Conservation (phyloP, 2,797 vertebrate species). For the Echiichthys vipera region DNA sequence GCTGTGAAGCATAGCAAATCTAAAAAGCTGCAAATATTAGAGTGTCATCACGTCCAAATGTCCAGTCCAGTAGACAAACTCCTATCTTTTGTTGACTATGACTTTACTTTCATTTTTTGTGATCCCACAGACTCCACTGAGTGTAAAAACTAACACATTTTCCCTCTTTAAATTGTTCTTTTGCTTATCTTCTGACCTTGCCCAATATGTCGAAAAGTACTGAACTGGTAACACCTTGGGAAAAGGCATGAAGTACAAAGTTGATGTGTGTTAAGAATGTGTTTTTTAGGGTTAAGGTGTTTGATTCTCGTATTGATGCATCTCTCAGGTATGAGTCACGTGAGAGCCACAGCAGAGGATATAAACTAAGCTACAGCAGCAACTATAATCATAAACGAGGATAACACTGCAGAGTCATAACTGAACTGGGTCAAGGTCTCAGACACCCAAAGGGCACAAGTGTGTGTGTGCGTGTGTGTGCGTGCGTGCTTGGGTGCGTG, state of each 20-base stretch:
- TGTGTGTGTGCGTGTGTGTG: slow-evolving; percentile 14
- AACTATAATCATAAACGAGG: slow-evolving; percentile 26
- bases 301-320: slow-evolving; percentile 3
- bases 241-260: not conserved
- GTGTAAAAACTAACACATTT: not conserved
- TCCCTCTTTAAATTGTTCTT: not conserved
- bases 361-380: slow-evolving; percentile 20
- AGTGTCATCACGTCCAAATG: not conserved
- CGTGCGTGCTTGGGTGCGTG: not conserved
- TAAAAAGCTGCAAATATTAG: not conserved
- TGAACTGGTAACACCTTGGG: not conserved
- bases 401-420: slow-evolving; percentile 15
- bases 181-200: not conserved
- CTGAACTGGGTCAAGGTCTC: slow-evolving; percentile 75
- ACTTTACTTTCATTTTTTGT: not conserved
- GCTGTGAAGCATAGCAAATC: slow-evolving; percentile 23
- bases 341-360: slow-evolving; percentile 1
- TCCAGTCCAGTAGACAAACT: not conserved
- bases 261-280: not conserved
- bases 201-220: not conserved
- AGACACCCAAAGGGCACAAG: slow-evolving; percentile 57
- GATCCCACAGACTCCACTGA: not conserved
- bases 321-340: slow-evolving; percentile 7
- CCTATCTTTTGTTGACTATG: not conserved
- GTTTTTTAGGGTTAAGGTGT: not conserved